Conservation (phyloP, 2,797 vertebrate genomes). For the Limosa lapponica region DNA sequence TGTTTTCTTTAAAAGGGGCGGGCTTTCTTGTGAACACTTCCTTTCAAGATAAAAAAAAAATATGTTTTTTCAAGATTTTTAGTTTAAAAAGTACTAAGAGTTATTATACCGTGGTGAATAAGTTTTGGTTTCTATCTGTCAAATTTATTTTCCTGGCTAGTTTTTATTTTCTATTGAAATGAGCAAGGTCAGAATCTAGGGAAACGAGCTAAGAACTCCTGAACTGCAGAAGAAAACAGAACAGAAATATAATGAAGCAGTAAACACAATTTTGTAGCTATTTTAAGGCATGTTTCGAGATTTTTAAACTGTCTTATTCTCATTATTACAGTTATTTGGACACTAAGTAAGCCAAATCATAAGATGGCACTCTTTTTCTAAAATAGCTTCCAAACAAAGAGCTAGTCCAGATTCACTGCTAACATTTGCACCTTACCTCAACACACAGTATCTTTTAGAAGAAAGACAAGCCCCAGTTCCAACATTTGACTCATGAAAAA, state of each 20-base stretch:
- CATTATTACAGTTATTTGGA: background rate
- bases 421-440: background rate
- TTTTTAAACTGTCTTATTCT: background rate
- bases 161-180: background rate
- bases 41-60: background rate
- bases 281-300: background rate
- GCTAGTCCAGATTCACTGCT: background rate
- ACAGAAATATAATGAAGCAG: background rate
- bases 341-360: background rate
- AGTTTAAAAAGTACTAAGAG: background rate
- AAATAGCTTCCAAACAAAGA: background rate
- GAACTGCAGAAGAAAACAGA: background rate
- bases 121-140: background rate
- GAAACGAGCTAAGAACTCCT: background rate
- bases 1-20: background rate
- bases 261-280: background rate
- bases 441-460: background rate
- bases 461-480: background rate
- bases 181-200: background rate
- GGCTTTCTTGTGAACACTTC: background rate
- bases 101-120: background rate
- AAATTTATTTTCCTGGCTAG: background rate
- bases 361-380: background rate
- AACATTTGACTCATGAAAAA: background rate
- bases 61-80: background rate